Percentiles rank a stretch among this genome's conserved stretches.
phyloP scores from a whole-genome alignment of 1,140 invertebrate species.

The Triops cancriformis region DNA sequence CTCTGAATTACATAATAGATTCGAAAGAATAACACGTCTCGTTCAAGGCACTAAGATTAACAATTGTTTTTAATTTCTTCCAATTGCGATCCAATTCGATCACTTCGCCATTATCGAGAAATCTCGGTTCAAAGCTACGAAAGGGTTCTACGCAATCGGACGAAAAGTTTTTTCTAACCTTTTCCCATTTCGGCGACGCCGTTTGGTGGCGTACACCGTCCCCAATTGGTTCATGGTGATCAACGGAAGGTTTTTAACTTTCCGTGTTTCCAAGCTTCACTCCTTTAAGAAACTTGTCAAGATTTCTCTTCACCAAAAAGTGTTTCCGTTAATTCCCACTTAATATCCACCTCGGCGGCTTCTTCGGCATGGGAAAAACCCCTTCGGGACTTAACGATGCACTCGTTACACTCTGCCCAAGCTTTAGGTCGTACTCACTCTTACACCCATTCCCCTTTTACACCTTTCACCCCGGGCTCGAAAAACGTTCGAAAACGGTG shows the following conservation, averaged over 20 bases:
- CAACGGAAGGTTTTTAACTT: slow-evolving; percentile 13
- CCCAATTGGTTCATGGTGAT: slow-evolving; percentile 71
- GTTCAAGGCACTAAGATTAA: not conserved
- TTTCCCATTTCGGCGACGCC: slow-evolving; percentile 83
- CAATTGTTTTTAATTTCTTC: too few species aligned
- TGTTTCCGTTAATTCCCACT: not conserved
- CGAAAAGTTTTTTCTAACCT: slow-evolving; percentile 54
- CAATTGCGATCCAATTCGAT: too few species aligned
- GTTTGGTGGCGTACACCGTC: slow-evolving; percentile 89
- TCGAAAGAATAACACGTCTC: slow-evolving; percentile 6
- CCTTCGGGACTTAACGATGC: not conserved
- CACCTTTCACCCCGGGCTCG: too few species aligned
- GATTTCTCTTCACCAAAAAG: not conserved
- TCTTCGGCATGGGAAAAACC: not conserved
- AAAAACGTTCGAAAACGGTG: too few species aligned
- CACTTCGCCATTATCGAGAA: too few species aligned
- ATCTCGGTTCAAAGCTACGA: too few species aligned
- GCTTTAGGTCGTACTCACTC: too few species aligned
- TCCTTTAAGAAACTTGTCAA: not conserved
- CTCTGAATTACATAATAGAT: not conserved
- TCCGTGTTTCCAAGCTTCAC: not conserved
- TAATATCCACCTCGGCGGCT: slow-evolving; percentile 8
- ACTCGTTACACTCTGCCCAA: not conserved
- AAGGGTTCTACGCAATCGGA: too few species aligned
- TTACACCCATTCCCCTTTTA: too few species aligned